Conservation (phyloP, 2,797 vertebrate genomes). For the Prionace glauca region DNA sequence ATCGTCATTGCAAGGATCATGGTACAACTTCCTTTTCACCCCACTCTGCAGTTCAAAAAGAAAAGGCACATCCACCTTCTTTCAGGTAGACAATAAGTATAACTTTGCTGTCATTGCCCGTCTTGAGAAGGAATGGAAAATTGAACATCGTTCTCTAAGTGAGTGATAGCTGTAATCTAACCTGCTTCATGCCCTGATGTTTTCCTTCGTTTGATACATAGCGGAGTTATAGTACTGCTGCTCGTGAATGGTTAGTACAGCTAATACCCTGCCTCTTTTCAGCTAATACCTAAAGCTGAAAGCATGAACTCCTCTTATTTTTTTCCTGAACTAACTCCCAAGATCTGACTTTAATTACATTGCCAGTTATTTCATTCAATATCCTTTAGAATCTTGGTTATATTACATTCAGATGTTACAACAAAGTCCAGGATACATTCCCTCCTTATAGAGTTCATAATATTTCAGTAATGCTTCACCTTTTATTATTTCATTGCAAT, state of each 20-base stretch:
- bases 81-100: not conserved
- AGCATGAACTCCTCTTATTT: not conserved
- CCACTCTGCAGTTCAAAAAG: not conserved
- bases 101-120: not conserved
- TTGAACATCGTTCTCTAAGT: not conserved
- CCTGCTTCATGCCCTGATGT: not conserved
- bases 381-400: conserved; percentile 21
- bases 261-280: not conserved
- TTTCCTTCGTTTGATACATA: not conserved
- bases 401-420: conserved; percentile 14
- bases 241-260: not conserved
- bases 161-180: not conserved
- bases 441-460: no score
- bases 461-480: not conserved
- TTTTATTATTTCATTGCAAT: not conserved
- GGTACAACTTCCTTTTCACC: no score
- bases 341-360: conserved; percentile 24
- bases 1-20: not conserved
- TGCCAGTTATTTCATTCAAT: conserved; percentile 22
- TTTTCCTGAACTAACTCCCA: not conserved
- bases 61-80: not conserved
- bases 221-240: not conserved
- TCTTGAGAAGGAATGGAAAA: not conserved
- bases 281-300: conserved; percentile 18
- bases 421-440: not conserved